A percentile compares a stretch with the other conserved stretches of the same genome.
phyloP scores from a whole-genome alignment of 2,888 invertebrate species.

The Folsomia candida region DNA sequence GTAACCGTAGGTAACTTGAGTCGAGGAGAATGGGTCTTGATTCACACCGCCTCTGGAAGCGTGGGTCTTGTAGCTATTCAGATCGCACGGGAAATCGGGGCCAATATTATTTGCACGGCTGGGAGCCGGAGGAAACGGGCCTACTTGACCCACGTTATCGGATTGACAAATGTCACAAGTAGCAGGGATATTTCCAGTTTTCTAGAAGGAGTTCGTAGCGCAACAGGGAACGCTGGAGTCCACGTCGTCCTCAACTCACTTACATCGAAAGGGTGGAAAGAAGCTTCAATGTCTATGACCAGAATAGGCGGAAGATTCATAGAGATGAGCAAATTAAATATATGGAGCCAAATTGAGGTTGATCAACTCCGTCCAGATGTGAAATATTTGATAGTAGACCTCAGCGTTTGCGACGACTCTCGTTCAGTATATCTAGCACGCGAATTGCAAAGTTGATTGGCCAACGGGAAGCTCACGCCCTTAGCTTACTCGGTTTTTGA shows the following conservation, averaged over 20 bases:
- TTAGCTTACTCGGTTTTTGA: too few species aligned
- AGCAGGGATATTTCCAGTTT: neutral
- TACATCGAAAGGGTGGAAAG: neutral
- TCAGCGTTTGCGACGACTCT: too few species aligned
- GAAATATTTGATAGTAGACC: too few species aligned
- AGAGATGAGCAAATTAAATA: constrained; percentile 13
- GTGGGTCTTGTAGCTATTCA: constrained; percentile 27
- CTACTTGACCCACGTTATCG: constrained; percentile 10
- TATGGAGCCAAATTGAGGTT: neutral
- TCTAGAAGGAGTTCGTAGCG: neutral
- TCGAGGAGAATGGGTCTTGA: constrained; percentile 10
- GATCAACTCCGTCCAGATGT: neutral
- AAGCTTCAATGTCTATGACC: neutral
- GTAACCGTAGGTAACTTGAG: constrained; percentile 13
- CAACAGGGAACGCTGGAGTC: neutral
- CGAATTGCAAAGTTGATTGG: too few species aligned
- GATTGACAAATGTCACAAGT: neutral
- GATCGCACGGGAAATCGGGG: constrained; percentile 10
- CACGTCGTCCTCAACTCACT: constrained; percentile 5
- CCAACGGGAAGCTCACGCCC: too few species aligned
- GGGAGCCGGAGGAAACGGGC: constrained; percentile 23
- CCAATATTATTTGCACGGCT: constrained; percentile 25
- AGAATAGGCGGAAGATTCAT: neutral
- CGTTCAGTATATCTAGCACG: too few species aligned
- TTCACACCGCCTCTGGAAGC: constrained; percentile 15